Percentiles rank a stretch among this genome's conserved stretches.
Conservation (phyloP, 2,888 invertebrate genomes). For the Conops quadrifasciatus region DNA sequence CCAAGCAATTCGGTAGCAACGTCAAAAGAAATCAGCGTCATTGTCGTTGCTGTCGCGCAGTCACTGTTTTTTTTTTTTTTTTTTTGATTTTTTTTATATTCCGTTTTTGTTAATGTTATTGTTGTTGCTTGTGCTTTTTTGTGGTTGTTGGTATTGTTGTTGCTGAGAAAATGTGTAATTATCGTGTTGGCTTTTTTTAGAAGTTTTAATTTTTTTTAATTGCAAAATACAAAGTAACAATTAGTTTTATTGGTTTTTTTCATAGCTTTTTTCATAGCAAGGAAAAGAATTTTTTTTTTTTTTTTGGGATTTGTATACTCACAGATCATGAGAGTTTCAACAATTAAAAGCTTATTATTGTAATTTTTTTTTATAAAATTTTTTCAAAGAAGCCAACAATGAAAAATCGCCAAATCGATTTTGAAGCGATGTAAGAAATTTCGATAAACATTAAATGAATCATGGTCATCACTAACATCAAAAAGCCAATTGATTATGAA, state of each 20-base stretch:
- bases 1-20: background rate
- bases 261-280: constrained; percentile 2
- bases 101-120: background rate
- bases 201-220: background rate
- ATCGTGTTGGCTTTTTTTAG: background rate
- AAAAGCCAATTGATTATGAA: too few species aligned
- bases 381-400: too few species aligned
- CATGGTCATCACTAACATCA: too few species aligned
- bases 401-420: too few species aligned
- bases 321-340: constrained; percentile 15
- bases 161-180: constrained; percentile 3
- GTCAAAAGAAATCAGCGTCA: background rate
- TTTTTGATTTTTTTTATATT: background rate
- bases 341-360: background rate
- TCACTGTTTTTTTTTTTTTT: background rate
- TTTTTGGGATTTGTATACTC: background rate
- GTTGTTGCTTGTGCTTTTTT: background rate
- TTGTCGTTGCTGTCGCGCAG: background rate
- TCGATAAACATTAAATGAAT: too few species aligned
- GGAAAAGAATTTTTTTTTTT: background rate
- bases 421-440: too few species aligned
- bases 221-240: background rate
- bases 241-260: constrained; percentile 2
- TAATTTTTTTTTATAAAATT: background rate
- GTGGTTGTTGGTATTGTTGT: background rate